Evolutionary conservation across 2,888 invertebrate genomes (phyloP).

Genomic region (Pomacea canaliculata): DNA sequence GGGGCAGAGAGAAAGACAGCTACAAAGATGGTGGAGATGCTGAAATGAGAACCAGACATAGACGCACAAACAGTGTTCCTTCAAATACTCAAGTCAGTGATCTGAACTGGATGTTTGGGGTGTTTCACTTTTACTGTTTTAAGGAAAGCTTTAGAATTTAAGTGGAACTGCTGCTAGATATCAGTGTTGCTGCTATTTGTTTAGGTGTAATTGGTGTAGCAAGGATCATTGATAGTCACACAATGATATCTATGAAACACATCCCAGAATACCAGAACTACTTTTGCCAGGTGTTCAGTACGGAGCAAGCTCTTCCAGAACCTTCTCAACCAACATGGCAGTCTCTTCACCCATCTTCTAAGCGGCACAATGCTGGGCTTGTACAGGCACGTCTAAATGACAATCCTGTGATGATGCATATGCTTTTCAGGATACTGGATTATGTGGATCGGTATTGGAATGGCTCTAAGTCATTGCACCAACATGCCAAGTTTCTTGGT

Average conservation of each 20-base stretch:
- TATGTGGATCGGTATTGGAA: slow-evolving; percentile 69
- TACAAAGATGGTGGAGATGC: slow-evolving; percentile 6
- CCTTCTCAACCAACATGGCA: background rate
- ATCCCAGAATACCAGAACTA: no score
- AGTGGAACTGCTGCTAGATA: no score
- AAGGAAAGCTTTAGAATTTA: no score
- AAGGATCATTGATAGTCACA: no score
- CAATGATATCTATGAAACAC: no score
- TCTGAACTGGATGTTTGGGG: no score
- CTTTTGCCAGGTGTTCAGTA: slow-evolving; percentile 3
- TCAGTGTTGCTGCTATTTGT: no score
- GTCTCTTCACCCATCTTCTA: slow-evolving; percentile 11
- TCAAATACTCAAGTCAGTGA: slow-evolving; percentile 1
- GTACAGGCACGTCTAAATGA: slow-evolving; percentile 32
- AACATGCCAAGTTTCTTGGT: slow-evolving; percentile 65
- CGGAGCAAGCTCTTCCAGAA: slow-evolving; percentile 12
- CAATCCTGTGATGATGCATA: slow-evolving; percentile 40
- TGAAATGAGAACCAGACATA: slow-evolving; percentile 6
- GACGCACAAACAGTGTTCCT: slow-evolving; percentile 19
- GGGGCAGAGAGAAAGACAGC: slow-evolving; percentile 2
- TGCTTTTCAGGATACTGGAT: slow-evolving; percentile 58
- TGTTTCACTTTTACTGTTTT: no score
- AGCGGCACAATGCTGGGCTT: slow-evolving; percentile 15
- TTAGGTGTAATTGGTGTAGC: no score
- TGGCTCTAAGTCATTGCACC: slow-evolving; percentile 67